Evolutionary conservation across 2,113 vertebrate genomes (phyloP), one percentile per base, ranked within the genome.

Genomic region (Melanerpes aurifrons): DNA sequence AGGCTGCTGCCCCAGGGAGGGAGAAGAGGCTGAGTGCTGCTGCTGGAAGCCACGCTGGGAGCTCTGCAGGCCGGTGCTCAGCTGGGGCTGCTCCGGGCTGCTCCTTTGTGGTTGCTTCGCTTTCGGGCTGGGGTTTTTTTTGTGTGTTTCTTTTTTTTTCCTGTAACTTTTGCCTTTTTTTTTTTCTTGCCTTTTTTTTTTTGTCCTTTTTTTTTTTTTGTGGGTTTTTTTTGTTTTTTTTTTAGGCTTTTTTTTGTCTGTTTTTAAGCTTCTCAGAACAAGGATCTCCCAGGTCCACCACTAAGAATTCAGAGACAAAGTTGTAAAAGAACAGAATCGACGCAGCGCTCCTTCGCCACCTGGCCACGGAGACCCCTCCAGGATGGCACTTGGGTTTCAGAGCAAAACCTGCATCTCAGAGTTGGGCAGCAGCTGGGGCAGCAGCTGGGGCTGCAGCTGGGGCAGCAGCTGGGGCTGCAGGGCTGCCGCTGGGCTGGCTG

Each of bases 401-500:
- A 96, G 97, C 98, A 98, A 98, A 98, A 97, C 95, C 97, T 97
- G 94, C 97, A 97, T 97, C 97, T 98, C 97, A 97, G 97, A 98
- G 98, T 75, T 91, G 95, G 93, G 79, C 62, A 89, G 80, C 94
- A 91, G 94, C 92, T 40, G 40, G 40, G 40, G 67, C 71, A 83
- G 82, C 95, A 76, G 92, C 91, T 91, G 70, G 94, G 94, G 35
- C 35, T 35, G 35, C 35, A 35, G 35, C 35, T 35, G 35, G 95
- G 93, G 79, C 62, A 89, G 80, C 94, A 91, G 94, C 92, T 40
- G 40, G 40, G 40, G 40, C 40, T 2, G 75, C 94, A 77, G 96
- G 32, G 67, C 71, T 86, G 82, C 95, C 76, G 92, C 91, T 91
- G 70, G 94, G 94, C 93, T 92, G 15, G 86, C 94, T 93, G 83